Percentiles rank a stretch among this genome's conserved stretches.
phyloP scores from a whole-genome alignment of 2,888 invertebrate species.

The Alsophila aescularia region DNA sequence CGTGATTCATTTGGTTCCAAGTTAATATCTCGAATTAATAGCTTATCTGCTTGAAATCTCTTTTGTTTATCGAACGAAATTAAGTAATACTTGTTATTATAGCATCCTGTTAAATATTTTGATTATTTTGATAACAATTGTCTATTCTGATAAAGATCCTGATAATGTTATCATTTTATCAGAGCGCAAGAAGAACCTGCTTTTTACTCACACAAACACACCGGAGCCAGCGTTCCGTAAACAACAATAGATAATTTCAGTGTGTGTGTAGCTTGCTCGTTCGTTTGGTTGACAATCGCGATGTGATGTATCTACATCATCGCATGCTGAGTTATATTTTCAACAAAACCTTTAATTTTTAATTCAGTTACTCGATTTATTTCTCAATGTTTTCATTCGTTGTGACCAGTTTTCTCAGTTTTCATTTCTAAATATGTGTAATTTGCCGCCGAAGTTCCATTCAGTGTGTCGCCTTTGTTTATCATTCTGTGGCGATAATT shows the following conservation, averaged over 20 bases:
- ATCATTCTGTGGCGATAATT: slow-evolving; percentile 89
- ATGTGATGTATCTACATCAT: slow-evolving; percentile 84
- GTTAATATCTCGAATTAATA: too few species aligned
- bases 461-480: slow-evolving; percentile 97
- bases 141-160: slow-evolving; percentile 51
- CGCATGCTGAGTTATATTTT: slow-evolving; percentile 83
- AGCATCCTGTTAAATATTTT: neutral
- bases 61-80: too few species aligned
- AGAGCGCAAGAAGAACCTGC: slow-evolving; percentile 72
- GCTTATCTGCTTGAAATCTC: too few species aligned
- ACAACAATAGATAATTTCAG: slow-evolving; percentile 72
- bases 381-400: slow-evolving; percentile 83
- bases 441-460: slow-evolving; percentile 96
- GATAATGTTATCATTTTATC: slow-evolving; percentile 81
- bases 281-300: slow-evolving; percentile 84
- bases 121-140: slow-evolving; percentile 6
- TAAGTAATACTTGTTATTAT: neutral
- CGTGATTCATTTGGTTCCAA: too few species aligned
- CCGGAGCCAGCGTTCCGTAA: slow-evolving; percentile 66
- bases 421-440: slow-evolving; percentile 91
- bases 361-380: slow-evolving; percentile 78
- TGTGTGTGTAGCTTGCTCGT: slow-evolving; percentile 82
- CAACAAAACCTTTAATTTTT: slow-evolving; percentile 80
- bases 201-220: slow-evolving; percentile 61
- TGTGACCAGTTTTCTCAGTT: slow-evolving; percentile 79